phyloP scores from a whole-genome alignment of 2,113 vertebrate species.

The Recurvirostra avosetta region DNA sequence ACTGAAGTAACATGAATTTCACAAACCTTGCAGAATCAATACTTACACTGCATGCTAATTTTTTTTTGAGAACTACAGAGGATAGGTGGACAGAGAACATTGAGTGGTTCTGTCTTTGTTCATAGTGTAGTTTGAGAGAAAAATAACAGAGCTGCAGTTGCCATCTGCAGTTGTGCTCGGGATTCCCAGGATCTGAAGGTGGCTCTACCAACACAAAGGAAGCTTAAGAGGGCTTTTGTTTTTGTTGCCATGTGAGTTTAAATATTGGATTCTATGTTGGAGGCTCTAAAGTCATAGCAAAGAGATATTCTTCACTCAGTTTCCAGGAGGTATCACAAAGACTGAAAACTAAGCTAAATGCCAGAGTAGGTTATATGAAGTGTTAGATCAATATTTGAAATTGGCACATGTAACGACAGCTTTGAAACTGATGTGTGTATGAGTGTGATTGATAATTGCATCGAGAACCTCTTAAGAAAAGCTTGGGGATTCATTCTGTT shows the following conservation, averaged over 20 bases:
- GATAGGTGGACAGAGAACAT: not conserved
- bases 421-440: not conserved
- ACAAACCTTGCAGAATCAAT: not conserved
- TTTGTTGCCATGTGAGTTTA: not conserved
- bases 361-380: not conserved
- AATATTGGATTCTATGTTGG: not conserved
- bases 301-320: not conserved
- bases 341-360: not conserved
- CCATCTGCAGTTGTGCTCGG: not conserved
- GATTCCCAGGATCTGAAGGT: not conserved
- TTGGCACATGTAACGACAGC: not conserved
- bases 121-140: not conserved
- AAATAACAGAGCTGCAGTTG: not conserved
- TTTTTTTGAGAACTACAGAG: not conserved
- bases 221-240: not conserved
- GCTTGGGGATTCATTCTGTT: not conserved
- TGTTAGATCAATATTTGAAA: not conserved
- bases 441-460: not conserved
- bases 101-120: not conserved
- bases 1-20: not conserved
- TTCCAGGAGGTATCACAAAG: not conserved
- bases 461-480: not conserved
- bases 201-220: not conserved
- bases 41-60: not conserved
- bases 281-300: not conserved